Conservation (phyloP, 2,888 invertebrate genomes). For the Tromatobia lineatoria region DNA sequence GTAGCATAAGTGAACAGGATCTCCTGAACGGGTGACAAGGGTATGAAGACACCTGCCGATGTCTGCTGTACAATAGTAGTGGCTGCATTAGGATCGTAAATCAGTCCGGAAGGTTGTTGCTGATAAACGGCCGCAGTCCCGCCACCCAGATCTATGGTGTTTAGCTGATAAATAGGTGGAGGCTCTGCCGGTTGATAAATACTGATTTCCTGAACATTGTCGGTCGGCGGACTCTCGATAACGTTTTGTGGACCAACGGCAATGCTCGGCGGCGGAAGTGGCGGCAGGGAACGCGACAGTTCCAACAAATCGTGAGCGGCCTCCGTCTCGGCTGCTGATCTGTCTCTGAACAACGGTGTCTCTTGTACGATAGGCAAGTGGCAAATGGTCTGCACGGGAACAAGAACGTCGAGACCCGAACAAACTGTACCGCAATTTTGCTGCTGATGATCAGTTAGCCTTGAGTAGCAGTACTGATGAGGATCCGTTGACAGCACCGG, state of each 20-base stretch:
- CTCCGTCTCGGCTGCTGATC: slow-evolving; percentile 93
- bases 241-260: slow-evolving; percentile 88
- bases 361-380: slow-evolving; percentile 61
- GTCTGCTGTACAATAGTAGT: slow-evolving; percentile 83
- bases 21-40: slow-evolving; percentile 83
- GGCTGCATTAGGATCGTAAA: slow-evolving; percentile 82
- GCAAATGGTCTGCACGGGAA: slow-evolving; percentile 46
- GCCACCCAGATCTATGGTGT: slow-evolving; percentile 80
- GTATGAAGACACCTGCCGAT: slow-evolving; percentile 82
- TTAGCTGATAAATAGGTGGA: slow-evolving; percentile 82
- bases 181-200: slow-evolving; percentile 81
- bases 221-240: slow-evolving; percentile 84
- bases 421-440: slow-evolving; percentile 13
- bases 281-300: slow-evolving; percentile 92
- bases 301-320: slow-evolving; percentile 94
- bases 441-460: slow-evolving; percentile 35
- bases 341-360: slow-evolving; percentile 79
- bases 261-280: slow-evolving; percentile 90
- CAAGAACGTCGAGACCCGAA: slow-evolving; percentile 46
- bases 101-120: slow-evolving; percentile 75
- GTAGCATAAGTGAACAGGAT: slow-evolving; percentile 82
- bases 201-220: slow-evolving; percentile 83
- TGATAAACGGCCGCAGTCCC: slow-evolving; percentile 77
- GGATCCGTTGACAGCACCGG: slow-evolving; percentile 40
- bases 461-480: slow-evolving; percentile 41